Percentiles rank a stretch among this genome's conserved stretches.
Conservation (phyloP, 1,140 invertebrate genomes). For the Drosophila miranda region DNA sequence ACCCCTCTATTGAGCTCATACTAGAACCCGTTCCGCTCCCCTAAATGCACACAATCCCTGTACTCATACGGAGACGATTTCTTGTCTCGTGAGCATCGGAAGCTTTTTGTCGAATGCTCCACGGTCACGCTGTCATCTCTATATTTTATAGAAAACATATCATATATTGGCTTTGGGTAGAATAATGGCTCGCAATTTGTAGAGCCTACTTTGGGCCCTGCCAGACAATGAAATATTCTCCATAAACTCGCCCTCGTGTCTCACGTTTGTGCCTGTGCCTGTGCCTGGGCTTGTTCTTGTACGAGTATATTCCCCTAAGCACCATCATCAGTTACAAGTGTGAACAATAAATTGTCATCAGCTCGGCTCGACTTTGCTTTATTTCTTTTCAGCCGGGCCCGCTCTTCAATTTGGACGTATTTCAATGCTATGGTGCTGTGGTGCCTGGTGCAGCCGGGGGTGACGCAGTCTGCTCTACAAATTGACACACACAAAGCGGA, state of each 20-base stretch:
- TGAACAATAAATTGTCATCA: slow-evolving; percentile 81
- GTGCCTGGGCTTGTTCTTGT: slow-evolving; percentile 15
- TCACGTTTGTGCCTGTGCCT: slow-evolving; percentile 14
- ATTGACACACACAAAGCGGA: slow-evolving; percentile 34
- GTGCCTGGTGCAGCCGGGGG: slow-evolving; percentile 3
- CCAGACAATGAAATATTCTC: slow-evolving; percentile 74
- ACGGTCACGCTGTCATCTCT: slow-evolving; percentile 3
- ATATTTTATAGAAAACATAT: slow-evolving; percentile 36
- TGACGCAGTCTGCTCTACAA: slow-evolving; percentile 52
- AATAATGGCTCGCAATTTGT: slow-evolving; percentile 78
- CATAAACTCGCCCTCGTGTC: slow-evolving; percentile 41
- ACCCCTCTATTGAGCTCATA: background rate
- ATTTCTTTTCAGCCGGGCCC: slow-evolving; percentile 55
- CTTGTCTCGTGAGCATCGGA: too few species aligned
- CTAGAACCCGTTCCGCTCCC: background rate
- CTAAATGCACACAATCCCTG: background rate
- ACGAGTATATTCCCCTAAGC: slow-evolving; percentile 57
- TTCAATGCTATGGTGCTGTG: slow-evolving; percentile 52
- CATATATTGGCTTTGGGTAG: slow-evolving; percentile 69
- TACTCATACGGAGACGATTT: too few species aligned
- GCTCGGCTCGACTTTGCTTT: slow-evolving; percentile 67
- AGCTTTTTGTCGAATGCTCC: background rate
- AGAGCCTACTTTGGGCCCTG: slow-evolving; percentile 51
- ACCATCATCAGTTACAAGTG: slow-evolving; percentile 78
- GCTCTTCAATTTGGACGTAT: slow-evolving; percentile 67